Conservation (phyloP, 2,113 vertebrate species). For the Thunnus thynnus region DNA sequence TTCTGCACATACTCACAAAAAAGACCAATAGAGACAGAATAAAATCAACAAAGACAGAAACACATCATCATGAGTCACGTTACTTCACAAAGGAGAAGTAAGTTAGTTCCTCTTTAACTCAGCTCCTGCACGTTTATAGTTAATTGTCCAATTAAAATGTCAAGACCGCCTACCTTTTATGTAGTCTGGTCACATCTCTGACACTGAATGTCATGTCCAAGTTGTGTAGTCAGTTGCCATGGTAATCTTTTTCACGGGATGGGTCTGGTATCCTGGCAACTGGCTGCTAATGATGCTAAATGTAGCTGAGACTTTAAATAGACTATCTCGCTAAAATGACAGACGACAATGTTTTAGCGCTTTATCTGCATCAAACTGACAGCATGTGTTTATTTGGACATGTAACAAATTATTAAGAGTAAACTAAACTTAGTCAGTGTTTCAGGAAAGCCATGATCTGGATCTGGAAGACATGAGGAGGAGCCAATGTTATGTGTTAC, state of each 20-base stretch:
- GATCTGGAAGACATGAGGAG: background rate
- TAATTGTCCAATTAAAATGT: background rate
- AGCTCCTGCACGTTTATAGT: background rate
- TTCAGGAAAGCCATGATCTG: background rate
- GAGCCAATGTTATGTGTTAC: slow-evolving; percentile 56
- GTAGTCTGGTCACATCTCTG: background rate
- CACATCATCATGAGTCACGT: background rate
- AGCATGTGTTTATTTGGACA: background rate
- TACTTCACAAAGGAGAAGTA: background rate
- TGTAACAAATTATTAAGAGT: background rate
- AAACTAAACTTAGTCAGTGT: background rate
- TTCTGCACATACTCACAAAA: too few species aligned
- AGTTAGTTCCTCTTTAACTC: background rate
- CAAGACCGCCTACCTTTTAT: background rate
- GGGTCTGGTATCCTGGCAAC: background rate
- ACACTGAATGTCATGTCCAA: background rate
- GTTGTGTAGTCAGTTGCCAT: background rate
- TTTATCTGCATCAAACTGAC: slow-evolving; percentile 7
- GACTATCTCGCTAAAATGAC: background rate
- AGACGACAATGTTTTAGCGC: background rate
- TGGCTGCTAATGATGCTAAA: background rate
- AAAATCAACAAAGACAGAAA: too few species aligned
- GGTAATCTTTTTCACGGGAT: background rate
- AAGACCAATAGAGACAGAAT: too few species aligned
- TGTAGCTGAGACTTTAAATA: background rate